A percentile compares a stretch with the other conserved stretches of the same genome.
Conservation (phyloP, 2,797 vertebrate species). For the Gymnoscopelus braueri region DNA sequence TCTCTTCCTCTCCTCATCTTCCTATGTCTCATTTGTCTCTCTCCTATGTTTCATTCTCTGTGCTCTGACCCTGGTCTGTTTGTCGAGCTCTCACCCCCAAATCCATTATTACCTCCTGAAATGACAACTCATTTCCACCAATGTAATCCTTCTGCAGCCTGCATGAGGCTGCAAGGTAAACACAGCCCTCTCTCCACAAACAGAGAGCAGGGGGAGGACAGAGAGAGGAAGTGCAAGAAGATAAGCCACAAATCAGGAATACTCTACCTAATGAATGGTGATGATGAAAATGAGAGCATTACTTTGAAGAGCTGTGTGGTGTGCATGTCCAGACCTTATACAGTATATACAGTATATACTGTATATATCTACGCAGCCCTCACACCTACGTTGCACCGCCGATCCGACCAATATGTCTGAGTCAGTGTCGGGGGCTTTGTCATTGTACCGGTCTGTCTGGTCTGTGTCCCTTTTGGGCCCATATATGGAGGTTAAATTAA, state of each 20-base stretch:
- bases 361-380: too few species aligned
- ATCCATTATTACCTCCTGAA: constrained; percentile 84
- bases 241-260: constrained; percentile 4
- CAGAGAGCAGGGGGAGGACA: constrained; percentile 49
- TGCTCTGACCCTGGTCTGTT: constrained; percentile 69
- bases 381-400: too few species aligned
- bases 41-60: constrained; percentile 64
- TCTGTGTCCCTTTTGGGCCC: too few species aligned
- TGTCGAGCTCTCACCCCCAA: constrained; percentile 81
- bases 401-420: too few species aligned
- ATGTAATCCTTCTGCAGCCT: constrained; percentile 77
- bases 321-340: too few species aligned
- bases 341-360: too few species aligned
- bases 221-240: constrained; percentile 29
- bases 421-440: too few species aligned
- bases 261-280: constrained; percentile 39
- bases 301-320: constrained; percentile 27
- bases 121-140: constrained; percentile 84
- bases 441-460: too few species aligned
- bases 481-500: too few species aligned
- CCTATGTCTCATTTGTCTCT: constrained; percentile 17
- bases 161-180: constrained; percentile 77
- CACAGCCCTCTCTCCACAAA: constrained; percentile 63
- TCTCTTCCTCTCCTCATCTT: background rate
- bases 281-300: constrained; percentile 47